phyloP scores from a whole-genome alignment of 2,888 invertebrate species.

The Drosophila limbata region DNA sequence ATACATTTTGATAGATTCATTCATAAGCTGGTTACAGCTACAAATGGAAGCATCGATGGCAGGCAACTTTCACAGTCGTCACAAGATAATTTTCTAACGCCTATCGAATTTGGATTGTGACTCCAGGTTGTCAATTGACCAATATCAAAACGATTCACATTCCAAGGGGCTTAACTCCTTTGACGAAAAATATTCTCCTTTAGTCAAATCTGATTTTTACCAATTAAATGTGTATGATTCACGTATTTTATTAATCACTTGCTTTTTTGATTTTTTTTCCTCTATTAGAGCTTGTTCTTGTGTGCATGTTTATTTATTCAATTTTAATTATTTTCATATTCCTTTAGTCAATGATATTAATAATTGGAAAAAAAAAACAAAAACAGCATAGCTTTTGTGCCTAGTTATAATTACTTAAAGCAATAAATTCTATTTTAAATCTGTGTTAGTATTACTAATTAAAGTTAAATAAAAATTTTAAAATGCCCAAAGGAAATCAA shows the following conservation, averaged over 20 bases:
- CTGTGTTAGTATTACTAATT: not conserved
- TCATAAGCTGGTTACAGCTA: slow-evolving; percentile 25
- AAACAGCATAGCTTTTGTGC: no score
- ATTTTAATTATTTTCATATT: not conserved
- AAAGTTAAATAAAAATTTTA: no score
- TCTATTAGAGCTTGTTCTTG: no score
- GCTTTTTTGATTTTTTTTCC: no score
- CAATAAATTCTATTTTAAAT: not conserved
- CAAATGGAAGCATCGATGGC: slow-evolving; percentile 7
- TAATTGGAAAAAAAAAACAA: no score
- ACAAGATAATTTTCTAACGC: slow-evolving; percentile 5
- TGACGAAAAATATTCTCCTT: not conserved
- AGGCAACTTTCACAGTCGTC: not conserved
- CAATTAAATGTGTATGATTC: no score
- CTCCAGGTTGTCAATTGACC: slow-evolving; percentile 2
- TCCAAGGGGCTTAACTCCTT: not conserved
- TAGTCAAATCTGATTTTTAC: no score
- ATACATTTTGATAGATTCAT: slow-evolving; percentile 18
- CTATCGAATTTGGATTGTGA: not conserved
- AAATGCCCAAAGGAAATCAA: no score
- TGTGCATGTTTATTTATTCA: no score
- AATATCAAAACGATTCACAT: not conserved
- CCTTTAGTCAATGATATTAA: no score
- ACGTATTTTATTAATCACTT: no score
- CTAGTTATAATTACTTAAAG: not conserved